Percentiles rank a stretch among this genome's conserved stretches.
These are phyloP conservation scores for Onychostoma macrolepis DNA, from an alignment of 2,113 vertebrate species.

Conservation along the genomic window DNA sequence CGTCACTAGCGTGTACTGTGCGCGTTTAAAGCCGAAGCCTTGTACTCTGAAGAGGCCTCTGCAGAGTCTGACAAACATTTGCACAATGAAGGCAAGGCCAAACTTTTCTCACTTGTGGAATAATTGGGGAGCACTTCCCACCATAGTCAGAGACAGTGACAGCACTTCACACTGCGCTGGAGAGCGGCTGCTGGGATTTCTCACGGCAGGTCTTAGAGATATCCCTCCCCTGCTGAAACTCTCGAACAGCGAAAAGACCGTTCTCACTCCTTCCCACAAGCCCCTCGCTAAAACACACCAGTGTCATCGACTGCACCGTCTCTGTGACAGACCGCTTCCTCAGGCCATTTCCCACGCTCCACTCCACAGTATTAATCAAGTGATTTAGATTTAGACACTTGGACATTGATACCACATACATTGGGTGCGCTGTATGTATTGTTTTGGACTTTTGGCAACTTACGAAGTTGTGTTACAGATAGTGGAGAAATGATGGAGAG, in stretches of 20 bases:
- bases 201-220: constrained; percentile 46
- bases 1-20: background rate
- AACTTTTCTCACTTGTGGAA: constrained; percentile 46
- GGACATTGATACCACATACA: background rate
- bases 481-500: background rate
- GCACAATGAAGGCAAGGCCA: constrained; percentile 42
- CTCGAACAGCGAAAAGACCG: constrained; percentile 39
- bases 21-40: background rate
- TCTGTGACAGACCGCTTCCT: background rate
- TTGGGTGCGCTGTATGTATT: background rate
- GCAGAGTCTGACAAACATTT: constrained; percentile 44
- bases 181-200: constrained; percentile 52
- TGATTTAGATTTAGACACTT: constrained; percentile 8
- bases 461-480: background rate
- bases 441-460: background rate
- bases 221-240: constrained; percentile 53
- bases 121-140: constrained; percentile 57
- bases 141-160: constrained; percentile 45
- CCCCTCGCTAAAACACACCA: background rate
- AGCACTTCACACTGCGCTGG: constrained; percentile 52
- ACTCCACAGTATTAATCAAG: constrained; percentile 6
- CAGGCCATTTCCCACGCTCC: background rate
- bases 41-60: constrained; percentile 27
- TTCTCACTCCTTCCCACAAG: constrained; percentile 23
- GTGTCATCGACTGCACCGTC: background rate